Evolutionary conservation across 2,797 vertebrate species (phyloP).

Genomic region (Ptychobarbus kaznakovi): DNA sequence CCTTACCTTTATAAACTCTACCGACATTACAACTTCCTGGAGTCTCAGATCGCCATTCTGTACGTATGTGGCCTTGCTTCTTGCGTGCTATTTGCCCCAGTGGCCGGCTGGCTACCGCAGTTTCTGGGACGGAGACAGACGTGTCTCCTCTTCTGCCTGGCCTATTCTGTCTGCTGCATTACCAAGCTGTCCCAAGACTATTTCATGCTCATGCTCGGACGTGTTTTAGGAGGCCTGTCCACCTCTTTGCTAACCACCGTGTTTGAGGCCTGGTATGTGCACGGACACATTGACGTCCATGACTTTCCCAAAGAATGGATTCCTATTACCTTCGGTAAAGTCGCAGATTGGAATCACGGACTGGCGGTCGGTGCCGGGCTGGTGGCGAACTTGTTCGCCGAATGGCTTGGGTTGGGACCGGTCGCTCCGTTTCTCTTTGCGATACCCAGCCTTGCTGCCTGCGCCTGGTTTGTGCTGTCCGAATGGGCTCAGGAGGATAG

Average conservation of each 20-base stretch:
- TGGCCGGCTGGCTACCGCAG: constrained; percentile 86
- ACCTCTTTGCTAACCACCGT: constrained; percentile 88
- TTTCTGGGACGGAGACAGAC: constrained; percentile 85
- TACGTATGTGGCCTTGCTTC: constrained; percentile 92
- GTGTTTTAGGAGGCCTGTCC: constrained; percentile 89
- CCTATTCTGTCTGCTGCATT: constrained; percentile 87
- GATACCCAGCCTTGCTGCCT: constrained; percentile 83
- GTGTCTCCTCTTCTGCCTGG: constrained; percentile 89
- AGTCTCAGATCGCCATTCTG: constrained; percentile 92
- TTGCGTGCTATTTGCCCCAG: constrained; percentile 86
- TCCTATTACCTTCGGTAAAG: constrained; percentile 84
- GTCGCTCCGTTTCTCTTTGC: constrained; percentile 91
- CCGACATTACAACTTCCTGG: constrained; percentile 92
- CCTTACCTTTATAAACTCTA: constrained; percentile 96
- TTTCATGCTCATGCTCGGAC: constrained; percentile 88
- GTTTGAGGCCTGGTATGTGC: constrained; percentile 91
- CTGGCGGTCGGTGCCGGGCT: constrained; percentile 88
- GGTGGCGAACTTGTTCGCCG: constrained; percentile 85
- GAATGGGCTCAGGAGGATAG: constrained; percentile 88
- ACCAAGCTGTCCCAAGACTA: constrained; percentile 92
- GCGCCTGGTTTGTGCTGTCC: constrained; percentile 81
- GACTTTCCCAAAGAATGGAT: constrained; percentile 95
- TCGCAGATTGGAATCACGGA: constrained; percentile 88
- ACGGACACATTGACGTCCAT: constrained; percentile 84
- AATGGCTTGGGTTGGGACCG: constrained; percentile 89